Evolutionary conservation across 2,113 vertebrate genomes (phyloP).

Genomic region (Sebastes schlegelii): DNA sequence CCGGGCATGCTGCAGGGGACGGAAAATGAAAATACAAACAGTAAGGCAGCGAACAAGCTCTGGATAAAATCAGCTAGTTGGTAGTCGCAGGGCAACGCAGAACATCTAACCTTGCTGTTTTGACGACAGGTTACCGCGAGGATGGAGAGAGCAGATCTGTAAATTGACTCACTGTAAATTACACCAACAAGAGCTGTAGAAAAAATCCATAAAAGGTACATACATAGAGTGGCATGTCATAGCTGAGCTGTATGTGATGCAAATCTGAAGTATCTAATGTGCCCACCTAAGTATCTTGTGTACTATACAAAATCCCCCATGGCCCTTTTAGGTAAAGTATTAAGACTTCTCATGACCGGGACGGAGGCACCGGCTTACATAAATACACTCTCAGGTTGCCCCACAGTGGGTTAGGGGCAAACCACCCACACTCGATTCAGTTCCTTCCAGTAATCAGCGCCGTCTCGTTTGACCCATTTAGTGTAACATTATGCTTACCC

Average conservation of each 20-base stretch:
- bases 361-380: constrained; percentile 47
- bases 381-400: constrained; percentile 69
- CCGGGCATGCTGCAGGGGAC: constrained; percentile 24
- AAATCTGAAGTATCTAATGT: constrained; percentile 50
- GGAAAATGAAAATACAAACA: constrained; percentile 44
- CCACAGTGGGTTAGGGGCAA: constrained; percentile 51
- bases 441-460: constrained; percentile 73
- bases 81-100: constrained; percentile 10
- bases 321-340: constrained; percentile 66
- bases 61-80: constrained; percentile 35
- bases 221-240: constrained; percentile 5
- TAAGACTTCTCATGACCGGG: constrained; percentile 58
- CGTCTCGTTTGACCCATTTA: constrained; percentile 80
- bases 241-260: constrained; percentile 10
- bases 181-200: constrained; percentile 36
- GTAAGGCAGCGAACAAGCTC: constrained; percentile 1
- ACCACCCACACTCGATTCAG: constrained; percentile 66
- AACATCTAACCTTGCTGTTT: constrained; percentile 27
- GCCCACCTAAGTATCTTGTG: constrained; percentile 20
- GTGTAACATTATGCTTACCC: constrained; percentile 77
- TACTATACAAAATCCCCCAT: constrained; percentile 34
- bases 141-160: constrained; percentile 24
- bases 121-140: constrained; percentile 40
- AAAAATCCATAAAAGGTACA: constrained; percentile 22
- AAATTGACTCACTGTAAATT: constrained; percentile 50